Percentiles rank a stretch among this genome's conserved stretches.
These are phyloP conservation scores for Cristatella mucedo DNA, from an alignment of 2,888 invertebrate species.

Conservation along the genomic window DNA sequence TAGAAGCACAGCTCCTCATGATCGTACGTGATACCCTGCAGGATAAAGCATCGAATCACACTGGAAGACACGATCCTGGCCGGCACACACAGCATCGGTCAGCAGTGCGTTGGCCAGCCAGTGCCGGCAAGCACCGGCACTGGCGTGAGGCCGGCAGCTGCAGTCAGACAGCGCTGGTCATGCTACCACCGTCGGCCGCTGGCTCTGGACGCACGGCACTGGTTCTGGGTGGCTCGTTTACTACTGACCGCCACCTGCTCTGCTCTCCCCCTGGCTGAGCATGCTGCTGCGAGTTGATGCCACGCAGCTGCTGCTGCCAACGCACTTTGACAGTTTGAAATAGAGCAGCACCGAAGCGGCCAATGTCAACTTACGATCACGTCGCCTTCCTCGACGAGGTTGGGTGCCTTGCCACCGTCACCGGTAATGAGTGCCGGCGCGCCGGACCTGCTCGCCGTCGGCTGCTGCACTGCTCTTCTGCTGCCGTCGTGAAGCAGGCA, in stretches of 20 bases:
- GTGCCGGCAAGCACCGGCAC: neutral
- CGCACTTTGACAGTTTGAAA: too few species aligned
- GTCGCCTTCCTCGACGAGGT: constrained; percentile 74
- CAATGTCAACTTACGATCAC: constrained; percentile 48
- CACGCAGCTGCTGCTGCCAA: too few species aligned
- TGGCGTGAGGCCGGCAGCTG: neutral
- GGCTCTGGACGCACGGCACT: too few species aligned
- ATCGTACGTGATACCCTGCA: constrained; percentile 76
- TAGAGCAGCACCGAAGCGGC: too few species aligned
- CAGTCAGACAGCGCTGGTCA: neutral
- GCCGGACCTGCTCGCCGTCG: too few species aligned
- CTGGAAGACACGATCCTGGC: constrained; percentile 2
- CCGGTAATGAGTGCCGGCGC: too few species aligned
- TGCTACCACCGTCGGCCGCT: too few species aligned
- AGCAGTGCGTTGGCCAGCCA: neutral
- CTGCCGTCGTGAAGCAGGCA: constrained; percentile 59
- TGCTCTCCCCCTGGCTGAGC: too few species aligned
- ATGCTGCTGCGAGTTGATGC: too few species aligned
- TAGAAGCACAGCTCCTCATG: constrained; percentile 89
- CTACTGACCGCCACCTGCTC: too few species aligned
- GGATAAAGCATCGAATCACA: constrained; percentile 14
- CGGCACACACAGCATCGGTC: neutral
- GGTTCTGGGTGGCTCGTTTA: too few species aligned
- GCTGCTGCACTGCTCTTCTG: too few species aligned
- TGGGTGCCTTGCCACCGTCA: constrained; percentile 52